Evolutionary conservation across 2,797 vertebrate species (phyloP).

Genomic region (Cichlasoma orientale): DNA sequence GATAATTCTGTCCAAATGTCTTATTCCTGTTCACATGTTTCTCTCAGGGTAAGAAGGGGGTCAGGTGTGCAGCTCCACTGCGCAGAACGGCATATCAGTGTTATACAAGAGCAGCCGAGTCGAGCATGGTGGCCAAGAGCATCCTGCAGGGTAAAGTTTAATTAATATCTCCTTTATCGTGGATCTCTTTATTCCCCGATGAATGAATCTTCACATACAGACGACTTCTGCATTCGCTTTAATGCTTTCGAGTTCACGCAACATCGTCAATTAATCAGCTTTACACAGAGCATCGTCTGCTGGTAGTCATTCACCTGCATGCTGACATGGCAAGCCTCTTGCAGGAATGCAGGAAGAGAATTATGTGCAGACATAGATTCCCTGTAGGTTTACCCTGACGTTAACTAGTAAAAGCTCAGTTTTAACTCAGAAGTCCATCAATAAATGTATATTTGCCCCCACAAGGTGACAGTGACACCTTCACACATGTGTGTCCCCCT

Average conservation of each 20-base stretch:
- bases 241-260: neutral
- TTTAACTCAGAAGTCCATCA: neutral
- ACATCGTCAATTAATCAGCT: neutral
- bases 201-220: neutral
- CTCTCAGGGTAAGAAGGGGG: conserved; percentile 78
- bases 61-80: conserved; percentile 64
- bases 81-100: conserved; percentile 76
- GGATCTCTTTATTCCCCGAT: conserved; percentile 6
- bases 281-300: neutral
- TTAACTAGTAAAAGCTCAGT: neutral
- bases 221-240: neutral
- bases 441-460: neutral
- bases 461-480: neutral
- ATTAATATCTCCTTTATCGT: conserved; percentile 64
- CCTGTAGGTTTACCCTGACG: neutral
- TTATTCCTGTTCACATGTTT: conserved; percentile 49
- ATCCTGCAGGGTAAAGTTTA: conserved; percentile 81
- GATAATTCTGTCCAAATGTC: conserved; percentile 46
- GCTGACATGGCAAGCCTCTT: neutral
- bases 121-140: conserved; percentile 73
- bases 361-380: neutral
- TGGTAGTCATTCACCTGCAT: neutral
- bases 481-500: neutral
- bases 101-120: conserved; percentile 70
- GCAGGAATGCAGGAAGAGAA: neutral